Evolutionary conservation across 2,113 vertebrate genomes (phyloP), one percentile per base, ranked within the genome.

Genomic region (Bos indicus): DNA sequence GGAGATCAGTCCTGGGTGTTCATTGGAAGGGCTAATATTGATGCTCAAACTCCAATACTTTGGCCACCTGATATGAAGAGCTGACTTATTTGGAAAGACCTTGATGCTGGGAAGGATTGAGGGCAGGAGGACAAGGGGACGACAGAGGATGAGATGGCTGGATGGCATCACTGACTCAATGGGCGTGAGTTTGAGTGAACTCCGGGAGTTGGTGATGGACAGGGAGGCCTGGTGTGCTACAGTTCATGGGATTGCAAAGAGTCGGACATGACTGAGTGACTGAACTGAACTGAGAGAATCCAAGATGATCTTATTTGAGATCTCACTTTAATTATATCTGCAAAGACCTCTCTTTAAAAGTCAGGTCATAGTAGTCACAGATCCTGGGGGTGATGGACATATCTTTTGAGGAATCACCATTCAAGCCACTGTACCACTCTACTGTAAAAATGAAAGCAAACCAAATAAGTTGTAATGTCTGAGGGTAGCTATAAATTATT

Each of bases 181-280:
- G 33, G 16, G 10, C 16, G 19, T n/a, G 64, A n/a, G 16, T 67
- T 67, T 67, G 64, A n/a, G 30, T 67, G 5, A 19, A 21, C 4
- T 21, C 17, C 0, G 2, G 17, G n/a, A 21, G 64, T 36, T 67
- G n/a, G n/a, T 36, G 64, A 71, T 71, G n/a, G 64, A 71, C 64
- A 71, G 64, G 64, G 17, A 71, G 64, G 64, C 17, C 9, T 36
- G 64, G 64, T 0, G 10, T 71, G 4, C 64, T 71, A 9, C 19
- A 5, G 19, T 71, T 71, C 5, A 23, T 71, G 64, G 17, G 64
- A 5, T 36, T 0, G 0, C 19, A 12, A 36, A 71, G 17, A 36
- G 19, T 36, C 2, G 0, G 19, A 71, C 64, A 36, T 0, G 4
- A 71, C 17, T 71, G 64, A 36, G n/a, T 1, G n/a, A 36, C 64